Evolutionary conservation across 2,888 invertebrate genomes (phyloP), one percentile per base, ranked within the genome.

Genomic region (Drepanosiphum platanoidis): DNA sequence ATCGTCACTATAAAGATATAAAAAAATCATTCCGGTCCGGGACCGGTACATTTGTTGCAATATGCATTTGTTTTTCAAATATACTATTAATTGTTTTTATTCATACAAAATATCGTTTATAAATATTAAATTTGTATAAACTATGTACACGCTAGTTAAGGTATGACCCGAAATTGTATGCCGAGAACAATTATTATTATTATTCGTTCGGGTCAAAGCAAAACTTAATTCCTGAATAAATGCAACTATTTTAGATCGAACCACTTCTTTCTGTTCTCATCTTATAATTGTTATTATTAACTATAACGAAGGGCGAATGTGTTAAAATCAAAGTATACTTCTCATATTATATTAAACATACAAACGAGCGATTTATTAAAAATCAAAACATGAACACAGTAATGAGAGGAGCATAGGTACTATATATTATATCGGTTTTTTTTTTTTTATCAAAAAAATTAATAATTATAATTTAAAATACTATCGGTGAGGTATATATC

Each of bases 111-210:
- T 9, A 80, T 52, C 30, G 42, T 18, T 30, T 46, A 15, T 9
- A 46, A 46, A 30, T 15, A 80, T 81, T 39, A 71, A 39, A n/a
- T 71, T 71, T 71, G 34, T 81, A 71, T 71, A 34, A 61, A 81
- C 71, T 71, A n/a, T 81, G 61, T 71, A 34, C 61, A 81, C 71
- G 70, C 18, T 52, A 71, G 30, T 22, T 11, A 36, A 81, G 7
- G 39, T 68, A 68, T 52, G n/a, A 58, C 22, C n/a, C 18, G 34
- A 46, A 66, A 42, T 79, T 34, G n/a, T 34, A 78, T 68, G n/a
- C 34, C n/a, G 22, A 34, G n/a, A 34, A 80, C 36, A 52, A 70
- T 42, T 27, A 79, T n/a, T 46, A 36, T 58, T n/a, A 71, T 58
- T 71, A 71, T n/a, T n/a, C n/a, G n/a, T n/a, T n/a, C n/a, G n/a